Evolutionary conservation across 2,888 invertebrate species (phyloP), one percentile per base, ranked within the genome.

Genomic region (Acleris laterana): DNA sequence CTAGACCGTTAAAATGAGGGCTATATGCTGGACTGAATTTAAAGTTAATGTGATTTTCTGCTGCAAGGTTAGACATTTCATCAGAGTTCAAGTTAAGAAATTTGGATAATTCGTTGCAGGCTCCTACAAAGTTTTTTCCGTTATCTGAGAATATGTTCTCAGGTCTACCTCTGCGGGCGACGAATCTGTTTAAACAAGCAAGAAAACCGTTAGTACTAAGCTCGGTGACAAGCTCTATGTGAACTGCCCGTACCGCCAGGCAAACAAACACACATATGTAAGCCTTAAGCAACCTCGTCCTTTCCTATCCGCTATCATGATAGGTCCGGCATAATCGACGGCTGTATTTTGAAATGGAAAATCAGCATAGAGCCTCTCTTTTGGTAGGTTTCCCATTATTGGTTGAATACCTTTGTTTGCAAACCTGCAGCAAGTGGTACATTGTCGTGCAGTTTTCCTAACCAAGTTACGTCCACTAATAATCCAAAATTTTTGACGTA

Each of bases 61-160:
- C 32, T 32, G 32, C 32, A 32, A 32, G 0, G 7, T 32, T 32
- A 9, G 32, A 32, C 32, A 32, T 32, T 9, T 9, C 32, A 44
- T 44, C 5, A n/a, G 44, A 44, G 44, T 44, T 44, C n/a, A 44
- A 44, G 9, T 13, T 44, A 44, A 44, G 44, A 44, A 44, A 44
- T 44, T 44, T 44, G 3, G 44, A 44, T n/a, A 44, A 44, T n/a
- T 44, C 44, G n/a, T 44, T 44, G 3, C 44, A 44, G 13, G 44
- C 44, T 44, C 44, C 44, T n/a, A 44, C 44, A 44, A 44, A 44
- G 44, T n/a, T n/a, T 44, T 13, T n/a, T 44, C 44, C 44, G n/a
- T n/a, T 44, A 13, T 44, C 44, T 0, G 44, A 44, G n/a, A n/a
- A 44, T 44, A 44, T 44, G n/a, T 44, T 44, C n/a, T n/a, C 44